phyloP scores from a whole-genome alignment of 2,797 vertebrate species.

The Loriculus beryllinus region DNA sequence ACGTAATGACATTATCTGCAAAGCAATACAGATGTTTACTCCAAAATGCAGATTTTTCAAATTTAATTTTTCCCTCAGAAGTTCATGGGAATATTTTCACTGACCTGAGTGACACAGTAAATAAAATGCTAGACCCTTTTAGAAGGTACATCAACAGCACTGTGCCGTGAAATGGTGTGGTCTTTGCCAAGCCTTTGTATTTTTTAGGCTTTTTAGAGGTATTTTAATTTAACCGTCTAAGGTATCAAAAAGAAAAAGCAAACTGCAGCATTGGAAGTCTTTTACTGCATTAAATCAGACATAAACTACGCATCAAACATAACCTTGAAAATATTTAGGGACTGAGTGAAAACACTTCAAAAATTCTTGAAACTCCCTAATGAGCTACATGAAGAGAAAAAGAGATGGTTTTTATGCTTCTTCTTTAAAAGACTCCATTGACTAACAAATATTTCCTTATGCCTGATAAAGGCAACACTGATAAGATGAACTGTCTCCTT shows the following conservation, averaged over 20 bases:
- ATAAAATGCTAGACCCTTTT: neutral
- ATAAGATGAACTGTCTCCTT: neutral
- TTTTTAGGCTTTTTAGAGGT: neutral
- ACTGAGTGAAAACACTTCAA: neutral
- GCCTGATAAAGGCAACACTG: neutral
- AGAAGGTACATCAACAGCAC: neutral
- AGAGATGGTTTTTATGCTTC: neutral
- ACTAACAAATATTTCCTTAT: neutral
- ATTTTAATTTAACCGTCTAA: neutral
- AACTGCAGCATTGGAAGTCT: neutral
- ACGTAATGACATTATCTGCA: neutral
- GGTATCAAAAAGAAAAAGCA: neutral
- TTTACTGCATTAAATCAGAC: neutral
- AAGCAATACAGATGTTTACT: neutral
- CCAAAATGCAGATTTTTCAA: neutral
- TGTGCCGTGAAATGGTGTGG: neutral
- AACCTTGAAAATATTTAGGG: neutral
- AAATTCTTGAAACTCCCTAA: neutral
- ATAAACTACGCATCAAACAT: neutral
- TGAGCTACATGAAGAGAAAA: neutral
- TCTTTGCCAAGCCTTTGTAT: neutral
- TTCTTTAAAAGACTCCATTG: neutral
- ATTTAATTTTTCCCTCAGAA: neutral
- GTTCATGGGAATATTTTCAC: neutral
- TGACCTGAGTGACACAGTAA: neutral